These are phyloP conservation scores for Drosophila sordidula DNA, from an alignment of 2,888 invertebrate genomes.

Conservation along the genomic window DNA sequence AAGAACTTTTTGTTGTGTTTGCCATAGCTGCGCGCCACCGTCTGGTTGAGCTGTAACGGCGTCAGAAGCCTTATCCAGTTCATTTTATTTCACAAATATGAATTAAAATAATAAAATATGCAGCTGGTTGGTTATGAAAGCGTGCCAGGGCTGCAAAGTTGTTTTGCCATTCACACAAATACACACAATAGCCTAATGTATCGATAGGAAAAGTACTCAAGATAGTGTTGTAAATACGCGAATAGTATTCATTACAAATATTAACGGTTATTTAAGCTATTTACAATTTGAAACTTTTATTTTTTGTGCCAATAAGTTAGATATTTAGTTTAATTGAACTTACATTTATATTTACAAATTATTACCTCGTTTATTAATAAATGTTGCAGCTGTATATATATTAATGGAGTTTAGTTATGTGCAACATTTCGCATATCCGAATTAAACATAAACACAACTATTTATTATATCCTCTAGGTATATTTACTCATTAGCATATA, in stretches of 20 bases:
- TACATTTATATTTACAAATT: no score
- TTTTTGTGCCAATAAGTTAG: not conserved
- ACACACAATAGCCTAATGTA: not conserved
- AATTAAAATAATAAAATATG: conserved; percentile 9
- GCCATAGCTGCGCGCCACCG: conserved; percentile 76
- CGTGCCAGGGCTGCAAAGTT: conserved; percentile 28
- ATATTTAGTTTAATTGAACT: no score
- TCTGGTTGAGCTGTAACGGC: conserved; percentile 46
- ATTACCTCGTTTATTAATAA: no score
- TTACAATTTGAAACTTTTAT: not conserved
- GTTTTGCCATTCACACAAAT: conserved; percentile 20
- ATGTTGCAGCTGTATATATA: no score
- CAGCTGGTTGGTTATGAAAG: conserved; percentile 70
- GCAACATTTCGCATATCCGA: not conserved
- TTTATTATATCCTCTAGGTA: no score
- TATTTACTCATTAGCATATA: no score
- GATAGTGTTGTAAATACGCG: not conserved
- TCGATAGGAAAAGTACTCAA: not conserved
- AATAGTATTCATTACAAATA: not conserved
- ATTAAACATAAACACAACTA: no score
- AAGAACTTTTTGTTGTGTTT: conserved; percentile 85
- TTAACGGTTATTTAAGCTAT: conserved; percentile 1
- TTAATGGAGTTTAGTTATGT: not conserved
- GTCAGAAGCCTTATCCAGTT: conserved; percentile 58
- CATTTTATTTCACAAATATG: conserved; percentile 54